Evolutionary conservation across 2,113 vertebrate species (phyloP).

Genomic region (Scopus umbretta): DNA sequence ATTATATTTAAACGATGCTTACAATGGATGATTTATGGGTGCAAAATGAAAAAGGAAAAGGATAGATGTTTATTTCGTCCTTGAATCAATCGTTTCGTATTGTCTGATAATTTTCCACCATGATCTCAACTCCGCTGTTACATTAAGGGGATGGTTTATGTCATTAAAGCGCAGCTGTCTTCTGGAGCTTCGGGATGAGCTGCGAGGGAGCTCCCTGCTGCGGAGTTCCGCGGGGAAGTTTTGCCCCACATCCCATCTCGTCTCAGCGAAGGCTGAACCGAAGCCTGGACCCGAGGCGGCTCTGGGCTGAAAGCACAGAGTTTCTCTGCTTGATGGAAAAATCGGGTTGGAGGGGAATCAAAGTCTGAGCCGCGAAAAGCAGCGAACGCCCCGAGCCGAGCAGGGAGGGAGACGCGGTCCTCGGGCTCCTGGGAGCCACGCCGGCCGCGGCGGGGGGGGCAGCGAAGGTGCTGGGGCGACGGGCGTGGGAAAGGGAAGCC

Average conservation of each 20-base stretch:
- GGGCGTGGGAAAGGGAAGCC: background rate
- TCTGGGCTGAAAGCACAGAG: background rate
- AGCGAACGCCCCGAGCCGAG: background rate
- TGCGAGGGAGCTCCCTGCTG: background rate
- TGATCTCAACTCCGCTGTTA: background rate
- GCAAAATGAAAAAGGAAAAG: background rate
- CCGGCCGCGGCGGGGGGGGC: background rate
- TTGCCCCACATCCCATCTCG: too few relatives aligned
- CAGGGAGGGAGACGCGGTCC: accelerated
- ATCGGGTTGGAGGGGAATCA: accelerated
- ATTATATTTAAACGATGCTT: background rate
- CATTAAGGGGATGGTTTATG: background rate
- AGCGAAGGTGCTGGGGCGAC: background rate
- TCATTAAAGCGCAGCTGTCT: background rate
- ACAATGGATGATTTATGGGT: background rate
- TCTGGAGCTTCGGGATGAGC: background rate
- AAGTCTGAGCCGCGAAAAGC: background rate
- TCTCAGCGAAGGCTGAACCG: background rate
- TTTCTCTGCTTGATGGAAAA: background rate
- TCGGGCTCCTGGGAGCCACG: background rate
- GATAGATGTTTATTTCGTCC: background rate
- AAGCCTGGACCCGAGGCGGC: background rate
- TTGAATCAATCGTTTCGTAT: background rate
- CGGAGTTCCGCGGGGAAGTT: background rate
- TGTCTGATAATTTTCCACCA: background rate